Conservation (phyloP, 1,140 invertebrate genomes). For the Geopemphigus sp. region DNA sequence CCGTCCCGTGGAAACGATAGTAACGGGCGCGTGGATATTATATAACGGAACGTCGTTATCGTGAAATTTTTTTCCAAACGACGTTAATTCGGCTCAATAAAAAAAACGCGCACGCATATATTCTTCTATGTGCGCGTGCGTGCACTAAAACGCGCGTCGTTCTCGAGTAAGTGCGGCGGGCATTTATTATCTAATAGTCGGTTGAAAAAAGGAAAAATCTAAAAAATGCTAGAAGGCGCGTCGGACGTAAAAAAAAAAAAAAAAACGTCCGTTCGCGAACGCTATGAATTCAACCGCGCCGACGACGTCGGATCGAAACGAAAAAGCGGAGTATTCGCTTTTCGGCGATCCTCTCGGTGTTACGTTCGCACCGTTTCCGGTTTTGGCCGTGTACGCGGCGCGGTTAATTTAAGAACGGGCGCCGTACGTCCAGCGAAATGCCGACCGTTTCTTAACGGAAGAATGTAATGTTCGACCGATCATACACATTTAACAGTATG, state of each 20-base stretch:
- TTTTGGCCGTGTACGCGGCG: too few relatives aligned
- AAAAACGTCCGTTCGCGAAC: slow-evolving; percentile 9
- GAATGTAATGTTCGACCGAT: too few relatives aligned
- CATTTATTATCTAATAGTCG: slow-evolving; percentile 15
- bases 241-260: not conserved
- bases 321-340: not conserved
- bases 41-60: not conserved
- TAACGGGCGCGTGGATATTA: not conserved
- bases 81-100: not conserved
- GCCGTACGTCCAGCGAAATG: too few relatives aligned
- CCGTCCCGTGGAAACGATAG: not conserved
- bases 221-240: not conserved
- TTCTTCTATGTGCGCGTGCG: not conserved
- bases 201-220: not conserved
- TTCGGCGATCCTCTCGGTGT: not conserved
- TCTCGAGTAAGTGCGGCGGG: not conserved
- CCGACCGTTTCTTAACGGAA: too few relatives aligned
- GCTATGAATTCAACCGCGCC: not conserved
- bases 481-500: too few relatives aligned
- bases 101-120: not conserved
- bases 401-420: too few relatives aligned
- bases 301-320: not conserved
- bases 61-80: not conserved
- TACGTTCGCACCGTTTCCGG: too few relatives aligned
- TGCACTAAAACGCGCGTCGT: slow-evolving; percentile 1